phyloP scores from a whole-genome alignment of 2,888 invertebrate genomes.

The Agrochola litura region DNA sequence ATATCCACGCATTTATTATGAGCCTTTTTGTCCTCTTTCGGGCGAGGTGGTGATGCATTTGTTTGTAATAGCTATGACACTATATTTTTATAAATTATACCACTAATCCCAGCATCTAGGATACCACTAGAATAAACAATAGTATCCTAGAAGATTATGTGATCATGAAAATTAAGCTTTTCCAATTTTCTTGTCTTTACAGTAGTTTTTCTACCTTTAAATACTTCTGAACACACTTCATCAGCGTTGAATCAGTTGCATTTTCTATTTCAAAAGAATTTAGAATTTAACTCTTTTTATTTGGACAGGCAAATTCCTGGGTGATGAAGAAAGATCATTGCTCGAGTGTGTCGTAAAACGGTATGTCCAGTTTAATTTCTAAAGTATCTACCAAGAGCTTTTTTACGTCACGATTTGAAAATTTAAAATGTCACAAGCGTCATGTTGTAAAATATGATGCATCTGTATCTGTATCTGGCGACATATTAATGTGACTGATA shows the following conservation, averaged over 20 bases:
- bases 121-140: neutral
- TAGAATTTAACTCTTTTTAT: neutral
- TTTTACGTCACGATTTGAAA: slow-evolving; percentile 72
- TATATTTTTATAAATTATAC: neutral
- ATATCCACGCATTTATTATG: slow-evolving; percentile 30
- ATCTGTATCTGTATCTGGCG: slow-evolving; percentile 51
- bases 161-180: neutral
- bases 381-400: slow-evolving; percentile 20
- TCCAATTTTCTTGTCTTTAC: neutral
- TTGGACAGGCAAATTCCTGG: neutral
- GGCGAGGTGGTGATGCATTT: neutral
- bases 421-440: slow-evolving; percentile 63
- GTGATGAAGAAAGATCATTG: neutral
- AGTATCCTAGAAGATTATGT: neutral
- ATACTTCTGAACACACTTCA: too few relatives aligned
- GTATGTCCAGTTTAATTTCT: slow-evolving; percentile 5
- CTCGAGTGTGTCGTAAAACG: neutral
- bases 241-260: too few relatives aligned
- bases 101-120: neutral
- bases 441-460: slow-evolving; percentile 61
- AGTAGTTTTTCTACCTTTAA: neutral
- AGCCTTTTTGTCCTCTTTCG: neutral
- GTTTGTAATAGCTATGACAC: neutral
- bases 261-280: too few relatives aligned
- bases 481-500: slow-evolving; percentile 77